Evolutionary conservation across 2,888 invertebrate species (phyloP).

Genomic region (Sipunculus nudus): DNA sequence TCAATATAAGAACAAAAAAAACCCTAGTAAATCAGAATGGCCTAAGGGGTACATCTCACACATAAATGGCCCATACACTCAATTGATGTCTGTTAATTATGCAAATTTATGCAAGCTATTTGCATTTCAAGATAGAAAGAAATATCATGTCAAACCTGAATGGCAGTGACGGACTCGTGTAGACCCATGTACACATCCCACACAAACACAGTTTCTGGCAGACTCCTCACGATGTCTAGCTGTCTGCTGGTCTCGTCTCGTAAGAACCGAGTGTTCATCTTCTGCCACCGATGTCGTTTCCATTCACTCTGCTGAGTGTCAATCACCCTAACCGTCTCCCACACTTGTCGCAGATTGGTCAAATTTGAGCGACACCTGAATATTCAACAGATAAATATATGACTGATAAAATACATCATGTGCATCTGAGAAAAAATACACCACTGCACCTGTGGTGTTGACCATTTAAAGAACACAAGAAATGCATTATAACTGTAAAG

Average conservation of each 20-base stretch:
- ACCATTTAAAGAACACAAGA: no score
- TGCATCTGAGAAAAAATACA: background rate
- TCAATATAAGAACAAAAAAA: no score
- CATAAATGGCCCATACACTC: no score
- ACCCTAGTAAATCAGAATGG: no score
- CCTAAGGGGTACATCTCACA: no score
- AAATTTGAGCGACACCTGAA: slow-evolving; percentile 61
- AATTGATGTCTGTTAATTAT: no score
- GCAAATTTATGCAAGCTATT: no score
- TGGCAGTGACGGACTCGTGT: slow-evolving; percentile 58
- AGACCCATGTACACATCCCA: slow-evolving; percentile 65
- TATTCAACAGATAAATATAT: slow-evolving; percentile 9
- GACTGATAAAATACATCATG: background rate
- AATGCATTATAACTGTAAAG: no score
- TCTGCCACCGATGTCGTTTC: slow-evolving; percentile 65
- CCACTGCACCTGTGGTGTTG: no score
- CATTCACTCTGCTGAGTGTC: slow-evolving; percentile 63
- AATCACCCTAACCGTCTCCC: slow-evolving; percentile 64
- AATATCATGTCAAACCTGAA: slow-evolving; percentile 60
- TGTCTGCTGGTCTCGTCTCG: slow-evolving; percentile 62
- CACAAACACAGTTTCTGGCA: slow-evolving; percentile 60
- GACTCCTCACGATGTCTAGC: slow-evolving; percentile 55
- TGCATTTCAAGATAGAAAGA: no score
- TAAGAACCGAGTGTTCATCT: slow-evolving; percentile 62
- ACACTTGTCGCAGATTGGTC: slow-evolving; percentile 61